phyloP scores from a whole-genome alignment of 2,888 invertebrate genomes.

The Bugula neritina region DNA sequence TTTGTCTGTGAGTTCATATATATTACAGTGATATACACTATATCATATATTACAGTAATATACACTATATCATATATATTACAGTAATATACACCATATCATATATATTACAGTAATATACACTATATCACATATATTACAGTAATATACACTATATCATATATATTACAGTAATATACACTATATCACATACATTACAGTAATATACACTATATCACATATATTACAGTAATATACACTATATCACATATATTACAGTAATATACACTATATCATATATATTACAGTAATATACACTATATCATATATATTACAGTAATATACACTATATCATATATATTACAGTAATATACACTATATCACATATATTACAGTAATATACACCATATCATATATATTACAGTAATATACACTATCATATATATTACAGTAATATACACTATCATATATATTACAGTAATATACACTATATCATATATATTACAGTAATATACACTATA shows the following conservation, averaged over 20 bases:
- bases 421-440: not conserved
- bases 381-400: too few species aligned
- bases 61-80: too few species aligned
- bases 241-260: not conserved
- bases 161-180: not conserved
- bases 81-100: not conserved
- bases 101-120: not conserved
- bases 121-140: not conserved
- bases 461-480: not conserved
- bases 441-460: too few species aligned
- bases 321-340: too few species aligned
- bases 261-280: too few species aligned
- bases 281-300: not conserved
- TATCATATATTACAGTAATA: not conserved
- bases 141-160: too few species aligned
- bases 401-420: not conserved
- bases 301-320: too few species aligned
- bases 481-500: too few species aligned
- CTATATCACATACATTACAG: not conserved
- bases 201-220: too few species aligned
- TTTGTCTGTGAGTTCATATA: slow-evolving; percentile 56
- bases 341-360: not conserved
- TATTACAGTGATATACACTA: not conserved
- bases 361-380: not conserved
- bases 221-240: not conserved